phyloP scores from a whole-genome alignment of 2,113 vertebrate species.

The Okapia johnstoni region DNA sequence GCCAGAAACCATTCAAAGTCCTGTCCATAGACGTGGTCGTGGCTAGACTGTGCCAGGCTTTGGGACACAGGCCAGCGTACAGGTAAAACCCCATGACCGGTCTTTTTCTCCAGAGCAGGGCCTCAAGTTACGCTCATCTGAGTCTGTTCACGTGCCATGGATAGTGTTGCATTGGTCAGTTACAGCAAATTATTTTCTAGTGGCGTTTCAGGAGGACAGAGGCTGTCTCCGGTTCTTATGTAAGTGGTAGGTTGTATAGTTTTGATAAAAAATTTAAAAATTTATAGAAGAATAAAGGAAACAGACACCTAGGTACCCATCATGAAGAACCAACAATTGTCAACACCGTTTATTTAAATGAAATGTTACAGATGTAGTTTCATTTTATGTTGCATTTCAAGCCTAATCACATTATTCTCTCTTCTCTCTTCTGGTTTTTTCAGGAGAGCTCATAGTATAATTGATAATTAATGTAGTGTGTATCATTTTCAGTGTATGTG shows the following conservation, averaged over 20 bases:
- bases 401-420: background rate
- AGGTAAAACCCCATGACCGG: rapidly evolving
- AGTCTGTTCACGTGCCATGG: background rate
- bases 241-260: background rate
- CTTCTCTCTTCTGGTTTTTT: background rate
- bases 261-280: background rate
- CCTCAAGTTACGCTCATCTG: background rate
- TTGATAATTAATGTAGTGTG: background rate
- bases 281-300: background rate
- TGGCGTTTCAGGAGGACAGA: background rate
- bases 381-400: background rate
- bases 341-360: background rate
- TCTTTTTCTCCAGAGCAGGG: background rate
- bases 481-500: background rate
- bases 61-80: background rate
- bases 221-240: background rate
- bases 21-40: background rate
- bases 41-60: conserved; percentile 9
- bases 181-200: background rate
- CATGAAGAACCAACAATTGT: background rate
- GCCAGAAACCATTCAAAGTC: conserved; percentile 64
- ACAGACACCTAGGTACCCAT: background rate
- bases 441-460: background rate
- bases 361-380: background rate
- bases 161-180: background rate